Evolutionary conservation across 2,113 vertebrate genomes (phyloP), one percentile per base, ranked within the genome.

Genomic region (Phaetusa simplex): DNA sequence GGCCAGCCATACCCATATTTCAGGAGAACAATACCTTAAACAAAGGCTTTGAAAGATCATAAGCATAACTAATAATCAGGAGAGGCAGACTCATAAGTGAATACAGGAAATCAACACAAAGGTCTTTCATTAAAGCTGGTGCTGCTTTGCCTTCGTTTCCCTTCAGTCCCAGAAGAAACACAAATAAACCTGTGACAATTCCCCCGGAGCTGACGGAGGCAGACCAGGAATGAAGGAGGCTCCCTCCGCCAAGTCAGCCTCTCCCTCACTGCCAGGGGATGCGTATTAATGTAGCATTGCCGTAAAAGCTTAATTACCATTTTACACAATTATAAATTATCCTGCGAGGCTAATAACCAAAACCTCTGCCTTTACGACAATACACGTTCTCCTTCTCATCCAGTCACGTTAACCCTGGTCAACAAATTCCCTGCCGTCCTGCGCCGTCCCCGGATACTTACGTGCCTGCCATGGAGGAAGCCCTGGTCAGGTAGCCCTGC

Each of bases 381-480:
- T 36, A 62, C 0, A 14, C 0, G 2, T 30, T 76, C n/a, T 76
- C 80, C 50, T 70, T 94, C 78, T 42, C 88, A 69, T 58, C 59
- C 53, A 74, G 55, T 24, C 59, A 56, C 61, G n/a, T 30, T 71
- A 72, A 74, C 64, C 36, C 64, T 42, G 62, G 66, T 29, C 82
- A 95, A 18, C 12, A 58, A 58, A 56, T 43, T 55, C 45, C 56
- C 59, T 61, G 77, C 53, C 77, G 59, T 52, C 24, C 61, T 50
- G 43, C 50, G 65, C 2, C 0, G 56, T 45, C 40, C 53, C 77
- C 84, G 71, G 93, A 38, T 93, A 97, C 97, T 98, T 96, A 98
- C 97, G 14, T 95, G 91, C 69, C 26, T 94, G 97, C 97, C 96
- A 98, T 97, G 8, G 70, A 85, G 91, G 55, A 92, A 77, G 43